Evolutionary conservation across 2,888 invertebrate genomes (phyloP), one percentile per base, ranked within the genome.

Genomic region (Heliconius aoede): DNA sequence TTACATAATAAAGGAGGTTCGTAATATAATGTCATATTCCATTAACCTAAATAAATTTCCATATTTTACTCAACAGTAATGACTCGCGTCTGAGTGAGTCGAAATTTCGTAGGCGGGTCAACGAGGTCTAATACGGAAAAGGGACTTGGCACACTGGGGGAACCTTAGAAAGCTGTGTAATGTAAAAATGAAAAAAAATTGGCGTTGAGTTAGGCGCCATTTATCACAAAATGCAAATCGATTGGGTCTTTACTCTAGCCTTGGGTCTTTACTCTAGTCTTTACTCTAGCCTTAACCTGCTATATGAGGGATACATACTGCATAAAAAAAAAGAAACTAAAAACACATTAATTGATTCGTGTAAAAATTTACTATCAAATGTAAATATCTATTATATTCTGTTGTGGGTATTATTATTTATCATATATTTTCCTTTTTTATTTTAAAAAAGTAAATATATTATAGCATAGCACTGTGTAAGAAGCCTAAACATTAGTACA

Each of bases 41-140:
- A 77, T 77, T 77, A 74, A 74, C 78, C 78, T 78, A 76, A 74
- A 76, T 79, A 74, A 65, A 64, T 64, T 78, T 72, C 76, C 55
- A 76, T 78, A 76, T 74, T 77, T 65, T 74, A 69, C 71, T 71
- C 68, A 69, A 64, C 67, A 51, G 26, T 69, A 69, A 69, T 78
- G 69, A 76, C 72, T 68, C 65, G 71, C 61, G 65, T 68, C 26
- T 65, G 71, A 71, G 62, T 28, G 58, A 64, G 72, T 76, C 74
- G 55, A 76, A 64, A 74, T 74, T 55, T 72, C 69, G 77, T 77
- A 60, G 77, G 77, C 71, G 74, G 68, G 69, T 77, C 74, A 77
- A 74, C 46, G 71, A 77, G 77, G 74, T 60, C 74, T 71, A 21
- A 75, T 40, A 36, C 28, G 21, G 4, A 11, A 18, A 51, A 65